Percentiles rank a stretch among this genome's conserved stretches.
Conservation (phyloP, 2,113 vertebrate species). For the Apodemus sylvaticus region DNA sequence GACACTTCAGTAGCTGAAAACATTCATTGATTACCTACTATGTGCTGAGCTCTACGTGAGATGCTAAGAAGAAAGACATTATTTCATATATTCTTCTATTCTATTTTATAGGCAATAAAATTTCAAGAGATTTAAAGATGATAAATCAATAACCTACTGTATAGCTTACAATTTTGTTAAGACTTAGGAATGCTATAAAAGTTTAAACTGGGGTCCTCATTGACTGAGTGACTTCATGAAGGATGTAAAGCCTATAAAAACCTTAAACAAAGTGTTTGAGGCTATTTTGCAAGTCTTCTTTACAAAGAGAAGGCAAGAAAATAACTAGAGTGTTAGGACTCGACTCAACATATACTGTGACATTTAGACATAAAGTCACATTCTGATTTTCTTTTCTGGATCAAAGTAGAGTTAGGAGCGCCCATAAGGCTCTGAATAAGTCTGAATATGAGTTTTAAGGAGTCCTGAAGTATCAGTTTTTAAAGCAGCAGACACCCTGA, state of each 20-base stretch:
- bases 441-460: constrained; percentile 27
- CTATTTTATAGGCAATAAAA: background rate
- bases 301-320: background rate
- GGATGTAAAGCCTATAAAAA: background rate
- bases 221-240: background rate
- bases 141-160: background rate
- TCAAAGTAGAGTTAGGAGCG: constrained; percentile 10
- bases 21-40: background rate
- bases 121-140: background rate
- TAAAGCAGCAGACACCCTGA: background rate
- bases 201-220: background rate
- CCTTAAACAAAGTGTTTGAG: background rate
- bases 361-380: background rate
- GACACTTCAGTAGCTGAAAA: background rate
- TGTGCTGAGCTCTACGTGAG: background rate
- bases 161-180: background rate
- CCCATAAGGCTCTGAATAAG: background rate
- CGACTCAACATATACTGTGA: background rate
- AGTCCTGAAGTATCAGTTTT: constrained; percentile 8
- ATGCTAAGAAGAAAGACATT: background rate
- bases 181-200: background rate
- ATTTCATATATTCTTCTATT: background rate
- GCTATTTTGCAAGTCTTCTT: background rate
- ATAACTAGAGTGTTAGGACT: background rate
- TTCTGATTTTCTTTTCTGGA: constrained; percentile 7